These are phyloP conservation scores for Colletes gigas DNA, from an alignment of 1,140 invertebrate species.

Conservation along the genomic window DNA sequence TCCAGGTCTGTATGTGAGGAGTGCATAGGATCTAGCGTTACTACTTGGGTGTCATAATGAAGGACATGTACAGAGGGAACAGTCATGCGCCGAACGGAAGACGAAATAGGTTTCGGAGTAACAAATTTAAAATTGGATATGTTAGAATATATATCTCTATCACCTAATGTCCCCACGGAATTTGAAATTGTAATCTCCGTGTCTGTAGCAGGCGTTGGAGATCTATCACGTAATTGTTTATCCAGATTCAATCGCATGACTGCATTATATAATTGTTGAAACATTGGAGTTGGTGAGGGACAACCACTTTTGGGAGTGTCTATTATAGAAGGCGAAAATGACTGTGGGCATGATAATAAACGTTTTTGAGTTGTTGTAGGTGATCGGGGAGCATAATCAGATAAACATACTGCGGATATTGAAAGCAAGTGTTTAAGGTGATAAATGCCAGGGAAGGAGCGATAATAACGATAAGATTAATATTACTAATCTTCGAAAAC, in stretches of 20 bases:
- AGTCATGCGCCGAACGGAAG: constrained; percentile 70
- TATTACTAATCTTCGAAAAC: constrained; percentile 7
- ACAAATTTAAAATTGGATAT: constrained; percentile 33
- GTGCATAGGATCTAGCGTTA: constrained; percentile 78
- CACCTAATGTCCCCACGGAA: constrained; percentile 51
- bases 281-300: constrained; percentile 80
- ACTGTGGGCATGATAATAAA: constrained; percentile 73
- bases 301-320: constrained; percentile 68
- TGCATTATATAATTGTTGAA: constrained; percentile 82
- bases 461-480: constrained; percentile 36
- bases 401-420: constrained; percentile 61
- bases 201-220: constrained; percentile 63
- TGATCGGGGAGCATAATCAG: constrained; percentile 70
- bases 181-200: constrained; percentile 40
- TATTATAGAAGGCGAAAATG: constrained; percentile 53
- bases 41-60: constrained; percentile 76
- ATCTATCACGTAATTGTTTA: constrained; percentile 71
- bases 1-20: constrained; percentile 79
- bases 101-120: constrained; percentile 27
- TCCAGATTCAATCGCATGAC: constrained; percentile 82
- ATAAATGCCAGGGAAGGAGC: constrained; percentile 30
- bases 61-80: constrained; percentile 74
- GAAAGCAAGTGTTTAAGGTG: constrained; percentile 48
- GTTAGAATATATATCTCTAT: constrained; percentile 37
- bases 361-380: constrained; percentile 73